Evolutionary conservation across 2,113 vertebrate species (phyloP), one percentile per base, ranked within the genome.

Genomic region (Cygnus atratus): DNA sequence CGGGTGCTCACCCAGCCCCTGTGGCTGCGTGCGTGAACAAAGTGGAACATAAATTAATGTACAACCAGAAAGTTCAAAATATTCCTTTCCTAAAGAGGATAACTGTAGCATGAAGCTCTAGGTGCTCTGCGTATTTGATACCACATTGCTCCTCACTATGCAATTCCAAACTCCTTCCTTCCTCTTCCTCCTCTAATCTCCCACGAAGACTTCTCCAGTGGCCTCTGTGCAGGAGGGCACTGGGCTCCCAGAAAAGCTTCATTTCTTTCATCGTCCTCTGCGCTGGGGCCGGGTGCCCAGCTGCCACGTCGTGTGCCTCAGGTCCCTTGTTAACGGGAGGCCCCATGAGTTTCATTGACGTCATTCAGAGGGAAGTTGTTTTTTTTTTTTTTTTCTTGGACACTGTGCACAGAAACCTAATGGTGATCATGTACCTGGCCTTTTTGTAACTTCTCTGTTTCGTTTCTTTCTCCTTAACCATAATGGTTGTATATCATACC

Each of bases 61-160:
- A 77, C 93, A 89, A 90, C 89, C 82, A 87, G 92, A 88, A 89
- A 91, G 88, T 87, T 93, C 73, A 76, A 84, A 96, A 58, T 58
- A 8, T 12, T 96, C 82, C 87, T 84, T 81, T 85, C 84, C 62
- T 92, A 31, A 81, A 65, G 74, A 93, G 65, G 81, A 84, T 76
- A 92, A 92, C 86, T 95, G 86, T 95, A 87, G 82, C 88, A 74
- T 93, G 82, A 63, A 86, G 85, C 84, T 94, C 41, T 85, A 67
- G 96, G 97, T 88, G 89, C 97, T 97, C 87, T 54, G 70, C 68
- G 13, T 88, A 87, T 87, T 87, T 73, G 88, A 92, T 94, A 87
- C 84, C 71, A 59, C 66, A 52, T 75, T 87, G 91, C 96, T 97
- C 96, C 95, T 97, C 97, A 97, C 98, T 98, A 98, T 98, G 98